Evolutionary conservation across 2,888 invertebrate species (phyloP), one percentile per base, ranked within the genome.

Genomic region (Conus canariensis): DNA sequence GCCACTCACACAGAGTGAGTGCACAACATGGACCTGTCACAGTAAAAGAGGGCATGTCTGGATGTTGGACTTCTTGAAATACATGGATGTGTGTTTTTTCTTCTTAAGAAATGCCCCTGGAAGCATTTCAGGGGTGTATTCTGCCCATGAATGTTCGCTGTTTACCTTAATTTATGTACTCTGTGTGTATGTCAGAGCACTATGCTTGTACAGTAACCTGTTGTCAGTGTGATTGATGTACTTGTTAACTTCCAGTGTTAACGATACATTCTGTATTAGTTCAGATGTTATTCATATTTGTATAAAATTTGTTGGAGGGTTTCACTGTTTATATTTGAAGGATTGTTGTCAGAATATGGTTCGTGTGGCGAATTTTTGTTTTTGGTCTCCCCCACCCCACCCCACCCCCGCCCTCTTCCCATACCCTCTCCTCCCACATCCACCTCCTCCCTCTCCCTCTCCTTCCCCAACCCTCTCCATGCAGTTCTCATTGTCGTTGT

Each of bases 191-290:
- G 19, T 58, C 22, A 58, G 82, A 83, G 58, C 19, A 22, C n/a
- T 83, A 12, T 58, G 56, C 82, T 58, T 58, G 82, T 58, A 83
- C 80, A 80, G 45, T 45, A 30, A 45, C 80, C 30, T 56, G 56
- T 56, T 83, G 82, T 83, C 89, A 83, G 25, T 91, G 91, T 91
- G 90, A 88, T 89, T 89, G 82, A 86, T 90, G 87, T 90, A 90
- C 80, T 91, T 90, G 88, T 91, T 60, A 91, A 87, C 86, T 90
- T 90, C 86, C 85, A 86, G 88, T 91, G 89, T 90, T 91, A 90
- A 91, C 90, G 89, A 87, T 87, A 91, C 91, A 91, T 90, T 89
- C 83, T 89, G 56, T 56, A 83, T 83, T 83, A 83, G 56, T 83
- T 83, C 58, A 58, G 58, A 58, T 83, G 82, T 83, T 83, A 83